Evolutionary conservation across 2,113 vertebrate genomes (phyloP), one percentile per base, ranked within the genome.

Genomic region (Oenanthe melanoleuca): DNA sequence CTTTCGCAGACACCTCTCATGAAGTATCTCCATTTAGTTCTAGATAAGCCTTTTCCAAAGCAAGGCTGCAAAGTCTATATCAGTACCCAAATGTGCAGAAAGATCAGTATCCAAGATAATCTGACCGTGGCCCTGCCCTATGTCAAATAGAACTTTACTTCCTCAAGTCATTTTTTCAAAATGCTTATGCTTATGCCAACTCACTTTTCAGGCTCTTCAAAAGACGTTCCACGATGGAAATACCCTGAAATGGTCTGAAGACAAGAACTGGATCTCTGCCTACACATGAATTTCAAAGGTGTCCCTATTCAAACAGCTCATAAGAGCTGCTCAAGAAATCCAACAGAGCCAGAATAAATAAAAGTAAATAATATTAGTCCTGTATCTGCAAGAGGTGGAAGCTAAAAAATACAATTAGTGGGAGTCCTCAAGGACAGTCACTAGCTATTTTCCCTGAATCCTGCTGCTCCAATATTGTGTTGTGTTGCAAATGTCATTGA

Each of bases 401-500:
- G n/a, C n/a, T 44, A 25, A 64, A 73, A 73, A 94, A 75, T 50
- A 77, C 33, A 57, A 83, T 28, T 63, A 82, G 49, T 45, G 44
- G 14, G 31, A 89, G 57, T 80, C 66, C 73, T 91, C 77, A 88
- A 89, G 63, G 72, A 60, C 67, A 88, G 34, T 66, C 71, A 89
- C 63, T 56, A 82, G 63, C 26, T 70, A 63, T 45, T 63, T 94
- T 83, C 55, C 44, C 55, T 59, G 59, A 70, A 94, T 86, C 60
- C 59, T 89, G 78, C 45, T 88, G 59, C 50, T 91, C 45, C 45
- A 56, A 34, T 60, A 91, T 56, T 80, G 26, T 59, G 52, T 57
- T 94, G 19, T 59, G 56, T 82, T 96, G 85, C 75, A 93, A 88
- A 95, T 93, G 72, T 38, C 72, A 95, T 78, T 78, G 89, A 93